Evolutionary conservation across 2,113 vertebrate genomes (phyloP).

Genomic region (Dipodomys spectabilis): DNA sequence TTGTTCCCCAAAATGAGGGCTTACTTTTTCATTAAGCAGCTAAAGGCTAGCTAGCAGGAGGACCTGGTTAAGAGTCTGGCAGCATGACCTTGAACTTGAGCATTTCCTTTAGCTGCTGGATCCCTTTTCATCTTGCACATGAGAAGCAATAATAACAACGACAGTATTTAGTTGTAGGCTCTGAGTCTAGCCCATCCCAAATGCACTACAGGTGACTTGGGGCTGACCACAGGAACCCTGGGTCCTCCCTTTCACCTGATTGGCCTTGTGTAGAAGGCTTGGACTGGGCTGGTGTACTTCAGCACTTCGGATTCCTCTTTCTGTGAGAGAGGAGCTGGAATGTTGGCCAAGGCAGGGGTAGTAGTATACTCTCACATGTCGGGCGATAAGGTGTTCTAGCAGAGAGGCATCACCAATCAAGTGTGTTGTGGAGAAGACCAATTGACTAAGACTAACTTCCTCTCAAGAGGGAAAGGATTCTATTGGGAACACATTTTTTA

Average conservation of each 20-base stretch:
- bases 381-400: background rate
- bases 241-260: background rate
- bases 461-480: background rate
- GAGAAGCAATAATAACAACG: background rate
- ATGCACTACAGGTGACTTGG: background rate
- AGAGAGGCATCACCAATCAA: background rate
- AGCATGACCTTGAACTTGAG: conserved; percentile 5
- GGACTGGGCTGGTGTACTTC: no score
- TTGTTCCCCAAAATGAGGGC: background rate
- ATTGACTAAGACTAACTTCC: background rate
- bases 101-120: background rate
- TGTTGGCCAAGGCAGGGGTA: rapidly evolving
- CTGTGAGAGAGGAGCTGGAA: background rate
- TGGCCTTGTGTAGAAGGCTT: background rate
- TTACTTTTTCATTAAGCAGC: background rate
- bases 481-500: background rate
- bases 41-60: background rate
- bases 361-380: background rate
- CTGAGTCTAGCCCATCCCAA: background rate
- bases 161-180: background rate
- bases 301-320: background rate
- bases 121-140: background rate
- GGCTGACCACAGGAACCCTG: no score
- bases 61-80: background rate
- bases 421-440: background rate